Evolutionary conservation across 2,797 vertebrate species (phyloP).

Genomic region (Pseudochirops cupreus): DNA sequence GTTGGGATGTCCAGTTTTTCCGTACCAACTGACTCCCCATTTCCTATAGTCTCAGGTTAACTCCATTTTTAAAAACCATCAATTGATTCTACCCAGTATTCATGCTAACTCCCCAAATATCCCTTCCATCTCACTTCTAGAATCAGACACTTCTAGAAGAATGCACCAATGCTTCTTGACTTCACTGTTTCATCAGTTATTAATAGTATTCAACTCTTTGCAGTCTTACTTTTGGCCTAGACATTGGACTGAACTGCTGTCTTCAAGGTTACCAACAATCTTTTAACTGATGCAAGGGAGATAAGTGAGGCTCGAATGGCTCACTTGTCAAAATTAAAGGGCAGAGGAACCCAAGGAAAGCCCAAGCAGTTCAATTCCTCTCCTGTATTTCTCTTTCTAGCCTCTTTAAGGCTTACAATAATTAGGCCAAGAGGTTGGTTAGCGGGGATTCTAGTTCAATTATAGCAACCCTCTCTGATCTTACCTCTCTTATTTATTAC

Average conservation of each 20-base stretch:
- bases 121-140: not conserved
- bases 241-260: not conserved
- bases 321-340: not conserved
- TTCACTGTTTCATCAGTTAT: not conserved
- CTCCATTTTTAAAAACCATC: not conserved
- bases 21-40: not conserved
- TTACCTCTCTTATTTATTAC: not conserved
- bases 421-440: not conserved
- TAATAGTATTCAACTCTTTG: not conserved
- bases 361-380: not conserved
- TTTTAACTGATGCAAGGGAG: not conserved
- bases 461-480: not conserved
- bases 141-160: not conserved
- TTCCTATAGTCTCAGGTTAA: not conserved
- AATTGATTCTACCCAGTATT: not conserved
- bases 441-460: not conserved
- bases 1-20: not conserved
- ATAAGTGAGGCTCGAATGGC: not conserved
- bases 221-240: not conserved
- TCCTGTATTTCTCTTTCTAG: not conserved
- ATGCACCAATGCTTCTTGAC: not conserved
- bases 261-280: not conserved
- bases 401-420: not conserved
- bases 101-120: not conserved
- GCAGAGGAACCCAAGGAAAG: not conserved